Conservation (phyloP, 64 coral and sea anemone species). For the Astreopora myriophthalma region DNA sequence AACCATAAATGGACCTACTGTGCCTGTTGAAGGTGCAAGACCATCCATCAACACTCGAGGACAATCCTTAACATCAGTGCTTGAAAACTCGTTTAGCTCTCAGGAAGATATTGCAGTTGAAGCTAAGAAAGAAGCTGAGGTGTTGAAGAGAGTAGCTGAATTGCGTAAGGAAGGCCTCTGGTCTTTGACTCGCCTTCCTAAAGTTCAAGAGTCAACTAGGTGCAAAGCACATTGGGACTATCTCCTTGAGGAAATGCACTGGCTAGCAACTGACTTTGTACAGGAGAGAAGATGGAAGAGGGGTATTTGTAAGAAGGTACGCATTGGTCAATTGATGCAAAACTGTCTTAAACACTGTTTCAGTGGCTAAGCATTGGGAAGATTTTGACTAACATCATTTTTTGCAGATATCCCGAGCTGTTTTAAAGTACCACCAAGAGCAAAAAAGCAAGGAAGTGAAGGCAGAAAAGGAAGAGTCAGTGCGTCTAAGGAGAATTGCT, state of each 20-base stretch:
- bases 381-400: no score
- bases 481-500: constrained; percentile 87
- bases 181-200: constrained; percentile 85
- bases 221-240: constrained; percentile 99
- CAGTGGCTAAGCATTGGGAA: no score
- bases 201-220: constrained; percentile 87
- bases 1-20: constrained; percentile 72
- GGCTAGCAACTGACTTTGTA: constrained; percentile 97
- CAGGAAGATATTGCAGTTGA: constrained; percentile 95
- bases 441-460: constrained; percentile 94
- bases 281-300: constrained; percentile 99
- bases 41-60: constrained; percentile 37
- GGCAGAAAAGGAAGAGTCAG: constrained; percentile 93
- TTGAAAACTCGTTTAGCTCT: constrained; percentile 84
- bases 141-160: constrained; percentile 89
- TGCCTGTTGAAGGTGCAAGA: background rate
- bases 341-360: background rate
- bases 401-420: constrained; percentile 83
- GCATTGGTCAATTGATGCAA: background rate
- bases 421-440: constrained; percentile 98
- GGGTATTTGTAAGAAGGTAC: constrained; percentile 97
- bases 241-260: constrained; percentile 96
- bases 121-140: constrained; percentile 94
- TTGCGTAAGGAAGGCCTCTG: constrained; percentile 95
- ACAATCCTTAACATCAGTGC: constrained; percentile 76